phyloP scores from a whole-genome alignment of 2,113 vertebrate species.

The Pollimyrus isidori region DNA sequence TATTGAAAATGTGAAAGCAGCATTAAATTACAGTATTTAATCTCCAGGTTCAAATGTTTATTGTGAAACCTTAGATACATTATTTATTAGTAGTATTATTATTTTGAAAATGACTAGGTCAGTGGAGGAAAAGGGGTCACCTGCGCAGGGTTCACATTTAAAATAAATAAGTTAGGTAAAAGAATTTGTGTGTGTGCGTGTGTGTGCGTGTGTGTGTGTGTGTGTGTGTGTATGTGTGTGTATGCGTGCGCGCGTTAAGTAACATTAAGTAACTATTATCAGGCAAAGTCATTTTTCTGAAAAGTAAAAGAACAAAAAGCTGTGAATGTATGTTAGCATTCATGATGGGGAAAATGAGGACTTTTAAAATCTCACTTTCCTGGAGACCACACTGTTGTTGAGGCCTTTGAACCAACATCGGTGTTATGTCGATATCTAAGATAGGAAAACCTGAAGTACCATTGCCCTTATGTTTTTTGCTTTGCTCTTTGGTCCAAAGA shows the following conservation, averaged over 20 bases:
- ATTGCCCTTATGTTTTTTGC: not conserved
- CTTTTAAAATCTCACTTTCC: not conserved
- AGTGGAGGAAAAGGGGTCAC: not conserved
- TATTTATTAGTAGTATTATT: not conserved
- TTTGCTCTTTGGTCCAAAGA: not conserved
- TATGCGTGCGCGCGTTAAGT: too few relatives aligned
- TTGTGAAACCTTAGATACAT: constrained; percentile 18
- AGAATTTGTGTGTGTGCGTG: not conserved
- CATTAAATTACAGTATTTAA: not conserved
- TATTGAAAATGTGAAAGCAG: constrained; percentile 3
- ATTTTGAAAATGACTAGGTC: not conserved
- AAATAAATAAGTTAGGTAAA: not conserved
- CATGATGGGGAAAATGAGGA: not conserved
- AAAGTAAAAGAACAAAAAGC: not conserved
- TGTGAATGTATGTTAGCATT: not conserved
- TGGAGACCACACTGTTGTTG: not conserved
- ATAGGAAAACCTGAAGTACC: not conserved
- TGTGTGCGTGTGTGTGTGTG: not conserved
- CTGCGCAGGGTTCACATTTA: not conserved
- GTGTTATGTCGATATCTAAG: not conserved
- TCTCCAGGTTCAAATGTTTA: constrained; percentile 14
- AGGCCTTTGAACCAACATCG: not conserved
- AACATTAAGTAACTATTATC: not conserved
- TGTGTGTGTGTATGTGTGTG: not conserved
- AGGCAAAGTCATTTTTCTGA: not conserved